Evolutionary conservation across 2,113 vertebrate species (phyloP).

Genomic region (Hippocampus mohnikei): DNA sequence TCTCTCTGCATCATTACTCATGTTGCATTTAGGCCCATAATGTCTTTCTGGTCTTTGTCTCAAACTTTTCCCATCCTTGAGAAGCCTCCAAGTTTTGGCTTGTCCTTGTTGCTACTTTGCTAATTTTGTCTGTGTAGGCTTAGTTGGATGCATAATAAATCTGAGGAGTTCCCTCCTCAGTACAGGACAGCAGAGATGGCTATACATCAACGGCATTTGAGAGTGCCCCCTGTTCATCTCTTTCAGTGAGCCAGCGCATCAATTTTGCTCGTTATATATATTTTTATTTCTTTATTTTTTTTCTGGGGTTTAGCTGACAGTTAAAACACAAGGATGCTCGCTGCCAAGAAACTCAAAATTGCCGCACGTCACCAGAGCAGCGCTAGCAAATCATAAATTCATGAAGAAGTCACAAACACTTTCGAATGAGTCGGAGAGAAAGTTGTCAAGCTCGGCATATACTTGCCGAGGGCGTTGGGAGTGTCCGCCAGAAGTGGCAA

Average conservation of each 20-base stretch:
- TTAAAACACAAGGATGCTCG: conserved; percentile 25
- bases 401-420: conserved; percentile 19
- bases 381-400: conserved; percentile 28
- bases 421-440: conserved; percentile 7
- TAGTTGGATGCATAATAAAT: neutral
- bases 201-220: conserved; percentile 32
- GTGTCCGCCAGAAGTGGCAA: conserved; percentile 17
- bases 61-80: neutral
- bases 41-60: neutral
- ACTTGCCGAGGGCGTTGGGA: conserved; percentile 5
- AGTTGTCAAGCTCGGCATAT: conserved; percentile 3
- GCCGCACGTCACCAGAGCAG: conserved; percentile 25
- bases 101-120: neutral
- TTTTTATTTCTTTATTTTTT: neutral
- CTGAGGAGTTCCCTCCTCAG: neutral
- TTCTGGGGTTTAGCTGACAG: conserved; percentile 20
- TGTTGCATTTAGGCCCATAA: neutral
- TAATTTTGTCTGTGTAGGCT: neutral
- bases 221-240: conserved; percentile 41
- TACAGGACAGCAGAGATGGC: conserved; percentile 12
- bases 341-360: conserved; percentile 37
- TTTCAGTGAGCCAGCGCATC: conserved; percentile 6
- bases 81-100: neutral
- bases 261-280: neutral
- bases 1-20: neutral